phyloP scores from a whole-genome alignment of 2,113 vertebrate species.

The Carollia perspicillata region DNA sequence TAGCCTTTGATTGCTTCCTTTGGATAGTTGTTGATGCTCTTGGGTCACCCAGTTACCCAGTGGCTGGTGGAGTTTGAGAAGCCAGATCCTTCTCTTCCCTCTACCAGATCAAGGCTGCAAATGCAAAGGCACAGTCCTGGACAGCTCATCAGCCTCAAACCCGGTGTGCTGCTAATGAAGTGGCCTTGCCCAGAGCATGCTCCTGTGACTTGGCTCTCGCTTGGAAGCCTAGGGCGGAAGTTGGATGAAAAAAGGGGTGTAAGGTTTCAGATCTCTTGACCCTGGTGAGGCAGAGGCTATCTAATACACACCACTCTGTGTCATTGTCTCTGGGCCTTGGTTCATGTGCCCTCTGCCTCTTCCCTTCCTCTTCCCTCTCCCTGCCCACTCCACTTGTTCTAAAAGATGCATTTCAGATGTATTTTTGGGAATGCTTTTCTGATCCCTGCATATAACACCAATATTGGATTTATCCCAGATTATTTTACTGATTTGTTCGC shows the following conservation, averaged over 20 bases:
- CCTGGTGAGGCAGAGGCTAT: not conserved
- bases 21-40: not conserved
- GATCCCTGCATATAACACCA: not conserved
- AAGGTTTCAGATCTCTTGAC: not conserved
- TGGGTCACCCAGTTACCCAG: not conserved
- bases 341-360: not conserved
- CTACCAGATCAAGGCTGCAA: not conserved
- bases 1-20: not conserved
- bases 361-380: not conserved
- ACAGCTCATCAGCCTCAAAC: not conserved
- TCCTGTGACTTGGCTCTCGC: not conserved
- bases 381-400: not conserved
- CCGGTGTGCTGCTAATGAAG: not conserved
- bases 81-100: not conserved
- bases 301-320: not conserved
- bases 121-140: not conserved
- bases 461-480: not conserved
- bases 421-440: not conserved
- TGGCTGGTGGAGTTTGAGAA: not conserved
- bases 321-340: not conserved
- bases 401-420: not conserved
- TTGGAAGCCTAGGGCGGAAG: not conserved
- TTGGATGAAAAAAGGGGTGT: not conserved
- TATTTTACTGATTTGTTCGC: not conserved
- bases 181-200: not conserved